Evolutionary conservation across 2,113 vertebrate species (phyloP), one percentile per base, ranked within the genome.

Genomic region (Sciurus niger): DNA sequence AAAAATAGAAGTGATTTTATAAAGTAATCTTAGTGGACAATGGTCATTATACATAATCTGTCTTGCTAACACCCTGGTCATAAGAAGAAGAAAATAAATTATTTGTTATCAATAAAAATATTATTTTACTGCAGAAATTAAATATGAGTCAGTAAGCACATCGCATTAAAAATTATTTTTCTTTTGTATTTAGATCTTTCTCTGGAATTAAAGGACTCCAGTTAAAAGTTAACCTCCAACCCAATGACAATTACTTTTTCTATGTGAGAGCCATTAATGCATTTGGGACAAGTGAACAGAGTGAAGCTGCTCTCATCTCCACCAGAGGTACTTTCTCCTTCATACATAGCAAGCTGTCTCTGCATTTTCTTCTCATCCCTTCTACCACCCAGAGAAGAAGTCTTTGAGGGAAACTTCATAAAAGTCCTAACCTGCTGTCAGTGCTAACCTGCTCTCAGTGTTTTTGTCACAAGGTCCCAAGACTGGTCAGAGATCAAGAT

Each of bases 181-280:
- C 37, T 82, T 98, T 40, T 90, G 79, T 96, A 92, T 98, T 91
- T 97, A 99, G 99, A 97, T 99, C 99, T 95, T 99, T 99, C n/a
- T 98, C 99, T 97, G 99, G 99, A 93, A 99, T 99, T 97, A 99
- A 97, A 98, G 98, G 96, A 93, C 98, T 98, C 74, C 99, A 99
- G 97, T 98, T 99, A 97, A 99, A 98, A 96, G 99, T 99, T 94
- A 97, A 98, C 73, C 98, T 99, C 96, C 99, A 99, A 93, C 99
- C 99, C 90, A 99, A 99, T 90, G 99, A 99, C 95, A 99, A 99
- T 97, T 99, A 99, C 97, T 99, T 99, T 97, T 99, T 99, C 98
- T 99, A 99, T 60, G 98, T 99, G 98, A 99, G 99, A 98, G 99
- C 99, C 97, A 99, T 99, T 84, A 99, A 99, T 68, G 63, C 98